These are phyloP conservation scores for Tribolium freemani DNA, from an alignment of 2,888 invertebrate genomes.

Conservation along the genomic window DNA sequence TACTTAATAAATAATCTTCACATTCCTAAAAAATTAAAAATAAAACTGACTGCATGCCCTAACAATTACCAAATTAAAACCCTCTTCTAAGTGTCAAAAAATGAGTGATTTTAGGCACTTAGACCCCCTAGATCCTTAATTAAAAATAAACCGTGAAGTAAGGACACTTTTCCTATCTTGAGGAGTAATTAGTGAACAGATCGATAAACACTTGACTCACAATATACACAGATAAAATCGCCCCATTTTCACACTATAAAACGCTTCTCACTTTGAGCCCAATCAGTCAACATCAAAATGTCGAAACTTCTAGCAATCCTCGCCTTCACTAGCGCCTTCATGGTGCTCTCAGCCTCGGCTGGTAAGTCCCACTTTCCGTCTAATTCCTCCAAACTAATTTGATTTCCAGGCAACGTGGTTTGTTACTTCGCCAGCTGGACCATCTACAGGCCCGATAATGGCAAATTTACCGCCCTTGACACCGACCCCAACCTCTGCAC, in stretches of 20 bases:
- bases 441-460: conserved; percentile 69
- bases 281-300: background rate
- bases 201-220: background rate
- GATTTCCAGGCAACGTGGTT: conserved; percentile 28
- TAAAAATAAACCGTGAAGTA: background rate
- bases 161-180: background rate
- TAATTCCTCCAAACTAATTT: background rate
- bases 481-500: conserved; percentile 81
- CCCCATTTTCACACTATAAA: background rate
- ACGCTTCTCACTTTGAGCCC: background rate
- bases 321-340: background rate
- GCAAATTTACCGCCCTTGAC: conserved; percentile 76
- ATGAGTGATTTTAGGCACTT: background rate
- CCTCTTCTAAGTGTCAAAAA: background rate
- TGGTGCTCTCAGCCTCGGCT: conserved; percentile 12
- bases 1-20: background rate
- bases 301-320: background rate
- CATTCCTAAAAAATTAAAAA: background rate
- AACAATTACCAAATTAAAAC: background rate
- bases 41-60: background rate
- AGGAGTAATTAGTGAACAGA: background rate
- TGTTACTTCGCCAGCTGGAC: conserved; percentile 42
- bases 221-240: background rate
- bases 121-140: background rate
- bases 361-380: background rate